Evolutionary conservation across 2,888 invertebrate species (phyloP).

Genomic region (Mylabris sibirica): DNA sequence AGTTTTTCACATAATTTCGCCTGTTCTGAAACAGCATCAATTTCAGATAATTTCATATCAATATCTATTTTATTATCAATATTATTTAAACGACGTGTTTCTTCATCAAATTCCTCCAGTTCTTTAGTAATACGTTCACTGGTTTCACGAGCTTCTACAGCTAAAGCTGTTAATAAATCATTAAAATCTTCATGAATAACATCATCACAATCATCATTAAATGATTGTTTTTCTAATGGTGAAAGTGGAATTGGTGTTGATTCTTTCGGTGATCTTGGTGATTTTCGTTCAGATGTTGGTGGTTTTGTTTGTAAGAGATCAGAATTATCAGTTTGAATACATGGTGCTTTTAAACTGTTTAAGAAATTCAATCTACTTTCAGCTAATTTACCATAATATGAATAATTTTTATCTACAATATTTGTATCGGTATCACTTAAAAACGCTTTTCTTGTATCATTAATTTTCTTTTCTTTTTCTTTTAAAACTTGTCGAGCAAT

Average conservation of each 20-base stretch:
- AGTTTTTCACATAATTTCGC: constrained; percentile 64
- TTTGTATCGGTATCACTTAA: constrained; percentile 58
- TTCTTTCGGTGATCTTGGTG: constrained; percentile 47
- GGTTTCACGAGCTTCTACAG: constrained; percentile 78
- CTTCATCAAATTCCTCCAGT: constrained; percentile 56
- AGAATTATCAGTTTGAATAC: constrained; percentile 34
- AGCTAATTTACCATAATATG: constrained; percentile 53
- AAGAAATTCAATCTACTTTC: constrained; percentile 56
- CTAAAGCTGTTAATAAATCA: constrained; percentile 76
- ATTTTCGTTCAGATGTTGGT: constrained; percentile 50
- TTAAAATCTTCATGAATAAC: constrained; percentile 62
- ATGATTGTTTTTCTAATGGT: constrained; percentile 40
- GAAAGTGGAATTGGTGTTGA: constrained; percentile 49
- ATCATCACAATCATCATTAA: constrained; percentile 23
- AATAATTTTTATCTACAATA: constrained; percentile 34
- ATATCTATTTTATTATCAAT: constrained; percentile 21
- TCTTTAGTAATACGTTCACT: constrained; percentile 73
- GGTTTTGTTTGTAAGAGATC: constrained; percentile 48
- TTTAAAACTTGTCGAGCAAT: constrained; percentile 59
- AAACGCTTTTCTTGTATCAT: constrained; percentile 54
- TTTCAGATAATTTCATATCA: constrained; percentile 50
- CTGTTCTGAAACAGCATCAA: constrained; percentile 62
- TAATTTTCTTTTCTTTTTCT: constrained; percentile 58
- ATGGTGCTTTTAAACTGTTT: constrained; percentile 49
- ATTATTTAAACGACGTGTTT: constrained; percentile 18